Conservation (phyloP, 2,797 vertebrate genomes). For the Kryptopterus vitreolus region DNA sequence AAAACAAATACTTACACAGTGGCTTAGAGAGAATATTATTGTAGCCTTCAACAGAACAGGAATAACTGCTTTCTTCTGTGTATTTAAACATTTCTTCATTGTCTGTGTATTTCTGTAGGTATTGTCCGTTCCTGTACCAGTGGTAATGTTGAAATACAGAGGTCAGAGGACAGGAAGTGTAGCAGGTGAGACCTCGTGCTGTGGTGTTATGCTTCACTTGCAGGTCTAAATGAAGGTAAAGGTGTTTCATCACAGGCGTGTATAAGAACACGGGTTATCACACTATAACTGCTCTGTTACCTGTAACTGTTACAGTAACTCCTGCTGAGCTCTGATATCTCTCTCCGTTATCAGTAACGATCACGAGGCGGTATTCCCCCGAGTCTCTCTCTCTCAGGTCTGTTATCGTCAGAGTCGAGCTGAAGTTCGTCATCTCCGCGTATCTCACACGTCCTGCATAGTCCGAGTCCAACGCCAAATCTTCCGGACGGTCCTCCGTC, state of each 20-base stretch:
- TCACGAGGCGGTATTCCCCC: conserved; percentile 46
- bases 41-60: background rate
- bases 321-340: conserved; percentile 25
- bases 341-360: conserved; percentile 40
- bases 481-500: conserved; percentile 33
- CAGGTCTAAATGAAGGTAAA: conserved; percentile 34
- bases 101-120: accelerated
- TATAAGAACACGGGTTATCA: background rate
- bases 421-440: background rate
- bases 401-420: conserved; percentile 20
- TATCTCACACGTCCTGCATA: conserved; percentile 42
- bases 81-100: background rate
- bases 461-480: conserved; percentile 42
- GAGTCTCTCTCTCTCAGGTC: conserved; percentile 47
- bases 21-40: background rate
- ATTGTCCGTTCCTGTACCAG: conserved; percentile 40
- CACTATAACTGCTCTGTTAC: conserved; percentile 24
- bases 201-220: background rate
- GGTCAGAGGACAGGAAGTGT: conserved; percentile 31
- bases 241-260: background rate
- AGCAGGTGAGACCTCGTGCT: background rate
- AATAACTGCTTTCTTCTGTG: background rate
- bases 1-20: conserved; percentile 43
- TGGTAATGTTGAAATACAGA: accelerated
- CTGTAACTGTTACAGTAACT: conserved; percentile 42